These are phyloP conservation scores for Arbacia lixula DNA, from an alignment of 53 echinoderm and acorn worm genomes.

Conservation along the genomic window DNA sequence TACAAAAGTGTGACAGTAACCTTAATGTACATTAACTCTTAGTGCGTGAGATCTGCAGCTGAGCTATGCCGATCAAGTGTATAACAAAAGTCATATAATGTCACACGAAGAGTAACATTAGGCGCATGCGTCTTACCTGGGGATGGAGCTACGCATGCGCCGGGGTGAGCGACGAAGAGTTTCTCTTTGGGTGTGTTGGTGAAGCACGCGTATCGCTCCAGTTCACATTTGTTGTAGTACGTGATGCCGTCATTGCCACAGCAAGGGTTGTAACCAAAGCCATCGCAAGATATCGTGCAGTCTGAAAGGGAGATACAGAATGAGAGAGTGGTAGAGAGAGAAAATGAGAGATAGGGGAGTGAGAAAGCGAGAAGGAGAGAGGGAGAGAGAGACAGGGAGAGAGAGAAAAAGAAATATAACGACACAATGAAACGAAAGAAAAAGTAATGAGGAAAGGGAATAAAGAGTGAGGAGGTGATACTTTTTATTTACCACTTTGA, in stretches of 20 bases:
- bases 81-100: no score
- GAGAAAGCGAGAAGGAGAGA: neutral
- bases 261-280: slow-evolving; percentile 37
- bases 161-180: slow-evolving; percentile 7
- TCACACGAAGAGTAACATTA: no score
- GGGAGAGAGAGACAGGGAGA: neutral
- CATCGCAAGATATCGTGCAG: slow-evolving; percentile 34
- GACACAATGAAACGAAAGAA: neutral
- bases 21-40: no score
- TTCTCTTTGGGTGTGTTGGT: slow-evolving; percentile 34
- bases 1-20: no score
- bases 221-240: slow-evolving; percentile 53
- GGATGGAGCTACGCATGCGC: slow-evolving; percentile 23
- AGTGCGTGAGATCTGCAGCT: no score
- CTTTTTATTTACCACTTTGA: no score
- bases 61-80: no score
- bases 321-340: neutral
- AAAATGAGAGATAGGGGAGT: neutral
- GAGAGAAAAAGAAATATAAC: neutral
- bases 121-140: slow-evolving; percentile 45
- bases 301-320: slow-evolving; percentile 3
- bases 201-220: slow-evolving; percentile 53
- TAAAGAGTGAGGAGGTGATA: no score
- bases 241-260: slow-evolving; percentile 46
- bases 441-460: neutral